phyloP scores from a whole-genome alignment of 2,113 vertebrate genomes.

The Gymnocephalus cernua region DNA sequence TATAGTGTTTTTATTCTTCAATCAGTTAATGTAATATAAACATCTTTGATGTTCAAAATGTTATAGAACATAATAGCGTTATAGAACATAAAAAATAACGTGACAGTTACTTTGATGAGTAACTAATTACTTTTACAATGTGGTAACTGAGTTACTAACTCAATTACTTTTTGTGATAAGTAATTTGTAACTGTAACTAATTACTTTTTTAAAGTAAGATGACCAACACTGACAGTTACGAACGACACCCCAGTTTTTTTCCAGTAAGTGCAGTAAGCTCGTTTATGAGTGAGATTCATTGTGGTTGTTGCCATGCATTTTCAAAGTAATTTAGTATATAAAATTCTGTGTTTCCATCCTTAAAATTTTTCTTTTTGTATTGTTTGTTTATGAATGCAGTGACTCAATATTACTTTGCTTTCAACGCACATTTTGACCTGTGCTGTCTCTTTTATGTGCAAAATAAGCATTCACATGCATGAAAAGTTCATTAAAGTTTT shows the following conservation, averaged over 20 bases:
- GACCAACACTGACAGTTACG: too few relatives aligned
- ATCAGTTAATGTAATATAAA: too few relatives aligned
- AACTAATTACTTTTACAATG: too few relatives aligned
- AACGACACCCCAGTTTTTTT: neutral
- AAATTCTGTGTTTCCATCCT: neutral
- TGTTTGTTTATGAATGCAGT: neutral
- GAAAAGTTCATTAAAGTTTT: slow-evolving; percentile 40
- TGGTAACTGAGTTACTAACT: too few relatives aligned
- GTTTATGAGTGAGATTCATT: neutral
- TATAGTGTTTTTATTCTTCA: too few relatives aligned
- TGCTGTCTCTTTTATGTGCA: slow-evolving; percentile 5
- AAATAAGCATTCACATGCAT: slow-evolving; percentile 1
- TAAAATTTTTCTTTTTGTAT: neutral
- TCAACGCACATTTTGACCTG: neutral
- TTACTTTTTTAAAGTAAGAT: too few relatives aligned
- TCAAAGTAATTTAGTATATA: neutral
- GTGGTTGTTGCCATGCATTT: neutral
- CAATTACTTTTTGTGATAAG: too few relatives aligned
- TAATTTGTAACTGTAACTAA: too few relatives aligned
- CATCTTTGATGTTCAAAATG: too few relatives aligned
- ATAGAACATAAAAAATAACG: too few relatives aligned
- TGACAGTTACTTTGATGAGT: too few relatives aligned
- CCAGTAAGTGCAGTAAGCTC: neutral
- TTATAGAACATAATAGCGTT: too few relatives aligned
- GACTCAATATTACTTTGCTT: neutral